These are phyloP conservation scores for Nomada ruficornis DNA, from an alignment of 2,888 invertebrate species.

Conservation along the genomic window DNA sequence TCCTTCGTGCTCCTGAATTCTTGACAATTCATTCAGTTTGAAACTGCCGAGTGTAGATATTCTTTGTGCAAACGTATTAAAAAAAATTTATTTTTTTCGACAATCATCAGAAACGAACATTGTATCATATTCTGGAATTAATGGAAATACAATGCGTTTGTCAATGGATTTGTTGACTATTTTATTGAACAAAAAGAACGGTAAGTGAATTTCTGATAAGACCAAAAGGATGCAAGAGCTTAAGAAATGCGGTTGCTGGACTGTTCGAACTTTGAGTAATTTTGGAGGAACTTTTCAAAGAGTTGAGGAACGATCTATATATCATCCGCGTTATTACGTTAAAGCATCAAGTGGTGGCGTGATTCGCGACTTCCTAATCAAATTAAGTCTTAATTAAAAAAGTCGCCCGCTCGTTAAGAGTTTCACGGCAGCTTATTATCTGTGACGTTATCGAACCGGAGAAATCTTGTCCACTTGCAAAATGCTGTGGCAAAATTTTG, in stretches of 20 bases:
- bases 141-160: not conserved
- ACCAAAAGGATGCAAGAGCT: constrained; percentile 16
- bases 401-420: not conserved
- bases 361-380: constrained; percentile 24
- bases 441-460: too few relatives aligned
- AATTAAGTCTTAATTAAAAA: constrained; percentile 19
- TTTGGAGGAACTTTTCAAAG: constrained; percentile 27
- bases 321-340: constrained; percentile 12
- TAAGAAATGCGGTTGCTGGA: not conserved
- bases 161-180: not conserved
- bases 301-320: not conserved
- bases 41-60: too few relatives aligned
- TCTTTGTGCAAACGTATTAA: too few relatives aligned
- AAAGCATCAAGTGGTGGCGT: constrained; percentile 17
- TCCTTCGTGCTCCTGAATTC: too few relatives aligned
- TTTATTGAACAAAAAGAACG: not conserved
- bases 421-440: not conserved
- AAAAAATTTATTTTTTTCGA: too few relatives aligned
- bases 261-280: constrained; percentile 29
- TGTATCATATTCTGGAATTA: too few relatives aligned
- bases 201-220: constrained; percentile 8
- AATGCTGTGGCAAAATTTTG: not conserved
- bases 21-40: too few relatives aligned
- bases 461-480: too few relatives aligned
- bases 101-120: too few relatives aligned